Conservation (phyloP, 2,797 vertebrate species). For the Danio kyathit region DNA sequence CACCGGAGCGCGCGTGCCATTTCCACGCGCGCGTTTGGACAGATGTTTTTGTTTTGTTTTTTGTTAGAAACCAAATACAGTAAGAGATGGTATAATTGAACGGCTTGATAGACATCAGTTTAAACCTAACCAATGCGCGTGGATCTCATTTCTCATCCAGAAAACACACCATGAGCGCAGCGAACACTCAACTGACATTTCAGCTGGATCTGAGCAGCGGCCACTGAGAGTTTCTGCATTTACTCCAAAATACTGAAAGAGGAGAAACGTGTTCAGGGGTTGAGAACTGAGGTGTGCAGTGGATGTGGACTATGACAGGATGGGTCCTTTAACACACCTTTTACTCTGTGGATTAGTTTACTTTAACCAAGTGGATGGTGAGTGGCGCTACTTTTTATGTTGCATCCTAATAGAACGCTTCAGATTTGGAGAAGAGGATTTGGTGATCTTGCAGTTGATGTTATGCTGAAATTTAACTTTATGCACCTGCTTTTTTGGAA, state of each 20-base stretch:
- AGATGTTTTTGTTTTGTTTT: not conserved
- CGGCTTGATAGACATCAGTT: slow-evolving; percentile 60
- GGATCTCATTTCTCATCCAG: slow-evolving; percentile 69
- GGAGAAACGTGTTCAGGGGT: slow-evolving; percentile 71
- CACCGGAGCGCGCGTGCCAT: slow-evolving; percentile 58
- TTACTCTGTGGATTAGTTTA: slow-evolving; percentile 93
- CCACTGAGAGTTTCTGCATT: slow-evolving; percentile 62
- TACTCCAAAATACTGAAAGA: not conserved
- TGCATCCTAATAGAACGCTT: not conserved
- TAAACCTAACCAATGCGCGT: slow-evolving; percentile 62
- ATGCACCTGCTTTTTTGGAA: not conserved
- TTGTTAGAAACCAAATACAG: not conserved
- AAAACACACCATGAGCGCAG: slow-evolving; percentile 74
- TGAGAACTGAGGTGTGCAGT: slow-evolving; percentile 82
- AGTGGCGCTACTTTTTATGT: slow-evolving; percentile 74
- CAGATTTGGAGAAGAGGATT: not conserved
- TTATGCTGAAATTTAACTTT: not conserved
- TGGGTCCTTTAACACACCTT: slow-evolving; percentile 92
- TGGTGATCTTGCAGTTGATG: not conserved
- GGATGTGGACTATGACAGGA: slow-evolving; percentile 96
- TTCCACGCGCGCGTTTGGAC: slow-evolving; percentile 17
- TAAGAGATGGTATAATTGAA: slow-evolving; percentile 52
- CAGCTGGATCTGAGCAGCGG: slow-evolving; percentile 78
- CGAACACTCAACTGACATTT: slow-evolving; percentile 73
- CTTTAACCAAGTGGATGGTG: slow-evolving; percentile 88